phyloP scores from a whole-genome alignment of 2,888 invertebrate genomes.

The Cepaea hortensis region DNA sequence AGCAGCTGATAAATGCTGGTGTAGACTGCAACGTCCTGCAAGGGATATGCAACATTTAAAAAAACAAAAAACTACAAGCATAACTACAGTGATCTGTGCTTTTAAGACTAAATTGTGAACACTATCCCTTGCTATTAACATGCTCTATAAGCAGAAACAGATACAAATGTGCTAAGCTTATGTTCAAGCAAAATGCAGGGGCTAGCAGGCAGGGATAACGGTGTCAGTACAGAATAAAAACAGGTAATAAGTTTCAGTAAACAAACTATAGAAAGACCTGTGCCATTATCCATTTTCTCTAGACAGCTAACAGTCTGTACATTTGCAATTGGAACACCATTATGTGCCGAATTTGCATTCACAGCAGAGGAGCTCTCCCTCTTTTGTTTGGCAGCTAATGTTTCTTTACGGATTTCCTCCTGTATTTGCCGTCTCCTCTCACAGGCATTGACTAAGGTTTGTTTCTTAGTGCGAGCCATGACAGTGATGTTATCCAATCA shows the following conservation, averaged over 20 bases:
- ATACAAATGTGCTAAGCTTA: conserved; percentile 27
- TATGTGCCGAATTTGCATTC: not conserved
- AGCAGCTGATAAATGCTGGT: too few relatives aligned
- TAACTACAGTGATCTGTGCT: too few relatives aligned
- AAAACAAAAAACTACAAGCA: too few relatives aligned
- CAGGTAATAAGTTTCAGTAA: conserved; percentile 1
- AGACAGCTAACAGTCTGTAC: not conserved
- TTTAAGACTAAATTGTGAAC: not conserved
- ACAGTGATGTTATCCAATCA: conserved; percentile 10
- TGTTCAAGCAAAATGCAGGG: conserved; percentile 29
- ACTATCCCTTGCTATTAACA: not conserved
- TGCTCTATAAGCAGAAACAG: conserved; percentile 26
- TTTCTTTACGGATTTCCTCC: conserved; percentile 46
- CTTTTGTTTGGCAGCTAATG: conserved; percentile 34
- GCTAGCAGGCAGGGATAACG: conserved; percentile 3
- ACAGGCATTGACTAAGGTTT: conserved; percentile 46
- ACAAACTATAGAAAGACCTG: conserved; percentile 15
- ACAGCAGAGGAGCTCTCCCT: conserved; percentile 16
- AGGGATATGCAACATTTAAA: too few relatives aligned
- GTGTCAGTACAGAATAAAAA: conserved; percentile 1
- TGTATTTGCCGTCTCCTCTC: conserved; percentile 47
- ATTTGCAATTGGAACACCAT: conserved; percentile 22
- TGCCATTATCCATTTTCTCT: conserved; percentile 26
- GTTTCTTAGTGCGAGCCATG: conserved; percentile 51
- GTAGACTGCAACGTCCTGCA: too few relatives aligned